phyloP scores from a whole-genome alignment of 2,797 vertebrate species.

The Melanogrammus aeglefinus region DNA sequence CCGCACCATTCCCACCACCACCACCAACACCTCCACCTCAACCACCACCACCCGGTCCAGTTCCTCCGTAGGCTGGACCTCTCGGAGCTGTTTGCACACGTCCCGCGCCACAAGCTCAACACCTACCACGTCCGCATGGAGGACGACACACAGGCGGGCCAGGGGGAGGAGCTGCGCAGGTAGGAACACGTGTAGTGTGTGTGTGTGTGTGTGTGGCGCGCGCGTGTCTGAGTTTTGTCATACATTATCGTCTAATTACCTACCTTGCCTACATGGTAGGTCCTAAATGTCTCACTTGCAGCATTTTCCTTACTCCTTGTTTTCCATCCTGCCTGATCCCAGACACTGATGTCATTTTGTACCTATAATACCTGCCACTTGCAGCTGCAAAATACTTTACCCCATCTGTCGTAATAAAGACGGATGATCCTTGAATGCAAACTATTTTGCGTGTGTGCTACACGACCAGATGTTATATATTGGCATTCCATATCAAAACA shows the following conservation, averaged over 20 bases:
- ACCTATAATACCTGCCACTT: neutral
- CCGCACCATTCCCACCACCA: conserved; percentile 37
- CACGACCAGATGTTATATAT: neutral
- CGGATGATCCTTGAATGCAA: neutral
- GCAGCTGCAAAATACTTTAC: neutral
- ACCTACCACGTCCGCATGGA: conserved; percentile 99
- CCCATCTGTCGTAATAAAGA: neutral
- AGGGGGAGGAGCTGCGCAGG: conserved; percentile 97
- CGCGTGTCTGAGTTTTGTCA: neutral
- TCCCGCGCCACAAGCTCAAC: conserved; percentile 96
- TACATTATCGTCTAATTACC: neutral
- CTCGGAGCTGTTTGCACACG: conserved; percentile 91
- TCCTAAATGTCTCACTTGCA: neutral
- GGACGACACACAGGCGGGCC: conserved; percentile 94
- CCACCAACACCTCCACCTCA: conserved; percentile 45
- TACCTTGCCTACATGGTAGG: neutral
- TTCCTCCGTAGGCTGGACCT: conserved; percentile 96
- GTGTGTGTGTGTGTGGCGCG: neutral
- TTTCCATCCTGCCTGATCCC: neutral
- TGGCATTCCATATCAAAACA: neutral
- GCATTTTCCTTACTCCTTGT: neutral
- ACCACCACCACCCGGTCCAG: conserved; percentile 80
- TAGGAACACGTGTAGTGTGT: conserved; percentile 30
- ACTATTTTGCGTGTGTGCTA: neutral
- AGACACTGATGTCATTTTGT: neutral